phyloP scores from a whole-genome alignment of 2,113 vertebrate genomes.

The Cnemophilus loriae region DNA sequence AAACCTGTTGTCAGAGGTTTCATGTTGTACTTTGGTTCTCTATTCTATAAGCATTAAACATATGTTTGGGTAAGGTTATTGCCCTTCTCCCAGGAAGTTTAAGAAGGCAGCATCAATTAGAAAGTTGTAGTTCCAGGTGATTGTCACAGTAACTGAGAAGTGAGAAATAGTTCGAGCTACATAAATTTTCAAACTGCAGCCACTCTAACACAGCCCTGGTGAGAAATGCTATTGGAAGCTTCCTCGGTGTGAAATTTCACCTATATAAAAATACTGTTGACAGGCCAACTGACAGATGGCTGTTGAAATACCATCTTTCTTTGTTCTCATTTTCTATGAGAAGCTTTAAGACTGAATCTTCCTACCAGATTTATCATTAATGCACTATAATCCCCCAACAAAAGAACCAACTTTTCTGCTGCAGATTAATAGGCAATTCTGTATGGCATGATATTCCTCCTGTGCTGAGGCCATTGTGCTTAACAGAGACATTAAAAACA shows the following conservation, averaged over 20 bases:
- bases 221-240: slow-evolving; percentile 30
- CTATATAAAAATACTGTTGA: slow-evolving; percentile 35
- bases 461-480: background rate
- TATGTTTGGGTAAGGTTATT: background rate
- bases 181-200: background rate
- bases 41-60: background rate
- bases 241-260: slow-evolving; percentile 34
- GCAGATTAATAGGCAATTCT: background rate
- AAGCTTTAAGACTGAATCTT: slow-evolving; percentile 25
- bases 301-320: slow-evolving; percentile 30
- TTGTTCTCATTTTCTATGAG: slow-evolving; percentile 41
- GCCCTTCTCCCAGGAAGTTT: background rate
- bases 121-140: background rate
- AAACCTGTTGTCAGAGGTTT: background rate
- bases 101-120: background rate
- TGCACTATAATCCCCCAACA: background rate
- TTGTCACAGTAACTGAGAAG: background rate
- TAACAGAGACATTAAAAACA: background rate
- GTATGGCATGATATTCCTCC: background rate
- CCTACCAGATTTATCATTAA: slow-evolving; percentile 21
- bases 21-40: background rate
- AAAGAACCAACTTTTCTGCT: slow-evolving; percentile 18
- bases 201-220: background rate
- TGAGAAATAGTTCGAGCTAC: background rate
- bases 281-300: slow-evolving; percentile 34